Percentiles rank a stretch among this genome's conserved stretches.
These are phyloP conservation scores for Hyles lineata DNA, from an alignment of 2,888 invertebrate species.

Conservation along the genomic window DNA sequence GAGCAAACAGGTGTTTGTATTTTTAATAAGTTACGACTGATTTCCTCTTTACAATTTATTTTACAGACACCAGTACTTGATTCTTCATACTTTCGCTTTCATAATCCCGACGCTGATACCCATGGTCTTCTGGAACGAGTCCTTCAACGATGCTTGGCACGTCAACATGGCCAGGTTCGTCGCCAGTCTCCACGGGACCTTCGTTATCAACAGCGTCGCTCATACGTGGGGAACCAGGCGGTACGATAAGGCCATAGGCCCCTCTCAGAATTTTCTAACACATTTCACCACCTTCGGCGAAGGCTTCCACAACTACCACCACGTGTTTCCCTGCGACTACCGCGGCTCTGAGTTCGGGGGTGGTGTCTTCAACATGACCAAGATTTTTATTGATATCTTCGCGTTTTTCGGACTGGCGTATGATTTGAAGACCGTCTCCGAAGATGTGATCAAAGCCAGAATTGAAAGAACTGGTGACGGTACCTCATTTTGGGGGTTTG, in stretches of 20 bases:
- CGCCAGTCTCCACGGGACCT: slow-evolving; percentile 48
- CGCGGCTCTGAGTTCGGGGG: slow-evolving; percentile 53
- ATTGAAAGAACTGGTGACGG: slow-evolving; percentile 34
- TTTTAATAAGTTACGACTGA: not conserved
- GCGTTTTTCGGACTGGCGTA: slow-evolving; percentile 36
- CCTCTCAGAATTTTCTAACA: slow-evolving; percentile 44
- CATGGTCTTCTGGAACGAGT: slow-evolving; percentile 38
- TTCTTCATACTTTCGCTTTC: slow-evolving; percentile 32
- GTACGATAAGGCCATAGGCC: slow-evolving; percentile 63
- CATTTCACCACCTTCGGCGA: slow-evolving; percentile 49
- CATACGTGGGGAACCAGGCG: slow-evolving; percentile 78
- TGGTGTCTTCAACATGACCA: slow-evolving; percentile 41
- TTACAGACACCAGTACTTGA: slow-evolving; percentile 39
- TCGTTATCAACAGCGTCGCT: slow-evolving; percentile 87
- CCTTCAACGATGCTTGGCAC: slow-evolving; percentile 36
- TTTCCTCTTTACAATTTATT: not conserved
- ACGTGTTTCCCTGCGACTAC: slow-evolving; percentile 60
- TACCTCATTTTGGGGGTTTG: slow-evolving; percentile 5
- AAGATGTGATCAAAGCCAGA: slow-evolving; percentile 30
- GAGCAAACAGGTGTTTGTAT: not conserved
- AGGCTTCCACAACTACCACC: slow-evolving; percentile 63
- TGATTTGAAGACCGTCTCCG: slow-evolving; percentile 33
- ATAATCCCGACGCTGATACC: slow-evolving; percentile 37
- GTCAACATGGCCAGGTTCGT: slow-evolving; percentile 37
- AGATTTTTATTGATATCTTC: slow-evolving; percentile 42